Evolutionary conservation across 2,113 vertebrate species (phyloP).

Genomic region (Zosterops lateralis): DNA sequence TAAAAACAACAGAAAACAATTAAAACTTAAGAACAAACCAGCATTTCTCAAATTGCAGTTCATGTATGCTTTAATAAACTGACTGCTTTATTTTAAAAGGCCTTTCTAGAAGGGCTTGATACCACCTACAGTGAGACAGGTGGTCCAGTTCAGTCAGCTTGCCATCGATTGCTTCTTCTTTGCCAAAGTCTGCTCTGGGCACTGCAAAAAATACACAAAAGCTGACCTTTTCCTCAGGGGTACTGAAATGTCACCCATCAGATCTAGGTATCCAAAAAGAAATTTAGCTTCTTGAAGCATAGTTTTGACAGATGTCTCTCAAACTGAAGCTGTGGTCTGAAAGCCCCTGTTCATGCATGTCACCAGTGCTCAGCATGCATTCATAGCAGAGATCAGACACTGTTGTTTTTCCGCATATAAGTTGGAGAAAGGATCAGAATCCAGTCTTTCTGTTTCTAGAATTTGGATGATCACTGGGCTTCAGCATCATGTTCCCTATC

Average conservation of each 20-base stretch:
- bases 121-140: not conserved
- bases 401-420: not conserved
- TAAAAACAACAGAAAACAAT: not conserved
- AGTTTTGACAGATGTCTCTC: not conserved
- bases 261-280: not conserved
- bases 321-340: not conserved
- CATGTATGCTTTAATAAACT: not conserved
- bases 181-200: not conserved
- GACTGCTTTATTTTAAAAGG: not conserved
- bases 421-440: not conserved
- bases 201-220: not conserved
- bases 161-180: accelerated
- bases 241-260: not conserved
- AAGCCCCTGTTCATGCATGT: not conserved
- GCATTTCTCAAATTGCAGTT: not conserved
- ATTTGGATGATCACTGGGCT: not conserved
- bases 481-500: not conserved
- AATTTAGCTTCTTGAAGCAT: not conserved
- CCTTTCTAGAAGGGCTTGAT: not conserved
- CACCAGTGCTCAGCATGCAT: not conserved
- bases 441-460: not conserved
- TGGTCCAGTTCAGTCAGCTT: not conserved
- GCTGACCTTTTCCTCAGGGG: not conserved
- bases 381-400: not conserved
- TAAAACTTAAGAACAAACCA: not conserved